These are phyloP conservation scores for Paratilapia polleni DNA, from an alignment of 2,113 vertebrate genomes.

Conservation along the genomic window DNA sequence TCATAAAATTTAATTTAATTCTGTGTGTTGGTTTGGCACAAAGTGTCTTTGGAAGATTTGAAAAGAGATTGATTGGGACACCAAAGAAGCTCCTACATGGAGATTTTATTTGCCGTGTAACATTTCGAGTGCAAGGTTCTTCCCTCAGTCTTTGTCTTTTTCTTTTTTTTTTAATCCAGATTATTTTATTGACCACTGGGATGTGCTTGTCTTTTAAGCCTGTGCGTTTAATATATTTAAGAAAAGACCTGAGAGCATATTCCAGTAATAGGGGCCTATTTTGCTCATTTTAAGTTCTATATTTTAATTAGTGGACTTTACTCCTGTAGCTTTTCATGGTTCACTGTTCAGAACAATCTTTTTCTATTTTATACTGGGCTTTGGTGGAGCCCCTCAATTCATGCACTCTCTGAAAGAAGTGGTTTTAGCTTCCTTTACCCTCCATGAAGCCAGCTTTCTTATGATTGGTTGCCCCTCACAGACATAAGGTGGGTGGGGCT, in stretches of 20 bases:
- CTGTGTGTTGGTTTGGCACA: neutral
- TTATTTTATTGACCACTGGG: neutral
- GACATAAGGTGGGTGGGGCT: neutral
- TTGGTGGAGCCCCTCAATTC: neutral
- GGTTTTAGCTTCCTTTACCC: neutral
- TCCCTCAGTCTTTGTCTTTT: too few relatives aligned
- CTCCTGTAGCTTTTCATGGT: neutral
- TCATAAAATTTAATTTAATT: neutral
- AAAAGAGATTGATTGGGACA: neutral
- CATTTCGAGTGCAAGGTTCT: too few relatives aligned
- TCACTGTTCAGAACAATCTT: neutral
- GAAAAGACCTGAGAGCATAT: neutral
- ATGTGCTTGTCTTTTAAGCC: neutral
- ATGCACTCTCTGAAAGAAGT: neutral
- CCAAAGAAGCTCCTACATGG: neutral
- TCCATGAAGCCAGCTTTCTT: neutral
- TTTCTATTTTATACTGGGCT: neutral
- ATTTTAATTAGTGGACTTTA: neutral
- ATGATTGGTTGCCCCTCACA: slow-evolving; percentile 1
- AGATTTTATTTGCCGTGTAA: too few relatives aligned
- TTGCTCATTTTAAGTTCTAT: neutral
- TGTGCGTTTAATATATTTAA: neutral
- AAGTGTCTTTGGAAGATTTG: neutral
- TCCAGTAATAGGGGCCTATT: neutral
- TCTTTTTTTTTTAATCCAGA: neutral